A percentile compares a stretch with the other conserved stretches of the same genome.
These are phyloP conservation scores for Mercenaria mercenaria DNA, from an alignment of 1,140 invertebrate genomes.

Conservation along the genomic window DNA sequence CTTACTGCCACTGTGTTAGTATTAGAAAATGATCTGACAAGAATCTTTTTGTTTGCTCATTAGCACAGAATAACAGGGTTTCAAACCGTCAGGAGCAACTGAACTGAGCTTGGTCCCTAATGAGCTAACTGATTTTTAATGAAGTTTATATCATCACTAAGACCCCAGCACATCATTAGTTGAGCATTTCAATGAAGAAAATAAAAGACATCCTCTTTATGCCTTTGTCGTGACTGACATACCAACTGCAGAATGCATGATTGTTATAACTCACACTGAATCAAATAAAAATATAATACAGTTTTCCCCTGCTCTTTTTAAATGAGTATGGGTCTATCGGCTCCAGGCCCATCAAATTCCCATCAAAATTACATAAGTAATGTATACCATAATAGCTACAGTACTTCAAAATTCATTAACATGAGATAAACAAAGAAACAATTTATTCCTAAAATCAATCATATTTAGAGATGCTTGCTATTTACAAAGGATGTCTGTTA, in stretches of 20 bases:
- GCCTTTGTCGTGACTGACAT: too few relatives aligned
- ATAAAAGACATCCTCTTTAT: too few relatives aligned
- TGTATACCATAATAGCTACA: conserved; percentile 11
- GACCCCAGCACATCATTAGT: conserved; percentile 6
- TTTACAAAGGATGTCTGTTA: conserved; percentile 25
- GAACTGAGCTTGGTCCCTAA: too few relatives aligned
- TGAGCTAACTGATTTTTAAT: background rate
- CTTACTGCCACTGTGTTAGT: too few relatives aligned
- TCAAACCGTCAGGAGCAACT: too few relatives aligned
- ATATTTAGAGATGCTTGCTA: background rate
- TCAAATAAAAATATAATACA: too few relatives aligned
- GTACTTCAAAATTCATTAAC: conserved; percentile 22
- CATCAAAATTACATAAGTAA: conserved; percentile 33
- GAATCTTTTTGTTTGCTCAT: too few relatives aligned
- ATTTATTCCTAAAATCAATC: conserved; percentile 6
- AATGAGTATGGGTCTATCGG: background rate
- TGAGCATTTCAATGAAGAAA: background rate
- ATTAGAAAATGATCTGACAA: too few relatives aligned
- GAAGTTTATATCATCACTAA: background rate
- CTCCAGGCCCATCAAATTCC: background rate
- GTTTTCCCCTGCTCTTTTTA: too few relatives aligned
- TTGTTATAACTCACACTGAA: too few relatives aligned
- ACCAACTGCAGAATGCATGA: too few relatives aligned
- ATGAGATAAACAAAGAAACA: conserved; percentile 10
- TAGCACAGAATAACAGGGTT: too few relatives aligned